phyloP scores from a whole-genome alignment of 1,140 invertebrate genomes.

The Chionoecetes opilio region DNA sequence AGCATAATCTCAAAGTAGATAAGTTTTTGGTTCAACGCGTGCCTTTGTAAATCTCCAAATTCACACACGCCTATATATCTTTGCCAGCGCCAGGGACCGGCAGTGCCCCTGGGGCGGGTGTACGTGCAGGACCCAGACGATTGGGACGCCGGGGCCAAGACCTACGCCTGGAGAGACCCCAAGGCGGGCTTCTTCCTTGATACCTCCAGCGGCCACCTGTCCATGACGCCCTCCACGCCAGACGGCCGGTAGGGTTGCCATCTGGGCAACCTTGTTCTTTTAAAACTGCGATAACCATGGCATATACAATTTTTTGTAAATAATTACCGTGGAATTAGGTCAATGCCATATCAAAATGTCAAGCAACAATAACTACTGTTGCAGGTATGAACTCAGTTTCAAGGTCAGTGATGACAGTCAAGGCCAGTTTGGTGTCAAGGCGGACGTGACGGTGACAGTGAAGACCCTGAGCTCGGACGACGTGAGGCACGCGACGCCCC shows the following conservation, averaged over 20 bases:
- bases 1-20: too few species aligned
- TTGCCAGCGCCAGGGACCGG: background rate
- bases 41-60: background rate
- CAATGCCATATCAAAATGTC: too few species aligned
- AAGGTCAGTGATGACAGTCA: conserved; percentile 55
- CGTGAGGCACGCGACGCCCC: conserved; percentile 37
- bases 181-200: conserved; percentile 47
- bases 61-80: background rate
- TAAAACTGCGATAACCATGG: too few species aligned
- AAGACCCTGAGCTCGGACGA: conserved; percentile 36
- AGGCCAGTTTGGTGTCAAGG: conserved; percentile 30
- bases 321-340: too few species aligned
- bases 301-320: too few species aligned
- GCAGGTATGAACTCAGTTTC: conserved; percentile 51
- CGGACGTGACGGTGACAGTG: conserved; percentile 53
- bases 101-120: conserved; percentile 55
- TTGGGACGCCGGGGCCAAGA: conserved; percentile 62
- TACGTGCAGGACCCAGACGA: conserved; percentile 63
- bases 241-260: conserved; percentile 43
- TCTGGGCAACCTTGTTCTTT: too few species aligned
- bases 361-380: too few species aligned
- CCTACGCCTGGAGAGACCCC: conserved; percentile 51
- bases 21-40: too few species aligned
- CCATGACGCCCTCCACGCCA: conserved; percentile 46
- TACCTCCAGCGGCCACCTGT: conserved; percentile 44